phyloP scores from a whole-genome alignment of 92 coral and sea anemone species.

The Zoanthus gigantus region DNA sequence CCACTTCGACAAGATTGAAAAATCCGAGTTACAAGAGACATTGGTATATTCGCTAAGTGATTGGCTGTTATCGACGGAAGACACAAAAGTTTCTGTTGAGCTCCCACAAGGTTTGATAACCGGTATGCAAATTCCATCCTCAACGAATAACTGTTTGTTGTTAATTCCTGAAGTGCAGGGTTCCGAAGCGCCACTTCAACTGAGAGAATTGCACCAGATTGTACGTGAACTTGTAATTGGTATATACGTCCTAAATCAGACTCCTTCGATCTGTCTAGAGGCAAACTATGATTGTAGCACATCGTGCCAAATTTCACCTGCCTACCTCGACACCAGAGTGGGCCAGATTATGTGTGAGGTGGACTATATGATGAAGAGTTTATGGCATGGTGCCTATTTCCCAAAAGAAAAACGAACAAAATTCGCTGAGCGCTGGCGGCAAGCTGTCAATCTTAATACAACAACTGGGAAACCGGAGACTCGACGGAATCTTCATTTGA shows the following conservation, averaged over 20 bases:
- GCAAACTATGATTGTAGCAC: conserved; percentile 94
- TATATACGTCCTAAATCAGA: conserved; percentile 87
- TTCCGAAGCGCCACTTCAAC: conserved; percentile 75
- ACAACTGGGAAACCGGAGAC: conserved; percentile 98
- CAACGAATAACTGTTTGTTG: conserved; percentile 82
- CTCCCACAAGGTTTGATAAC: conserved; percentile 93
- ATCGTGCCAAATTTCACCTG: conserved; percentile 95
- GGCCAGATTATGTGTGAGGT: conserved; percentile 94
- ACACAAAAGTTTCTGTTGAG: conserved; percentile 87
- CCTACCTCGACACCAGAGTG: conserved; percentile 93
- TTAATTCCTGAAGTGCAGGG: conserved; percentile 90
- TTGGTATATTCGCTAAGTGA: conserved; percentile 89
- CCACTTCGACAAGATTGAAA: conserved; percentile 97
- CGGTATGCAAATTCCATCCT: conserved; percentile 83
- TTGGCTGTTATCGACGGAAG: conserved; percentile 95
- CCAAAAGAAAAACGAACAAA: conserved; percentile 96
- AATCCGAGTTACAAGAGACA: conserved; percentile 95
- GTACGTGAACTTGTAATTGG: conserved; percentile 95
- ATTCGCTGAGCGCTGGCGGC: conserved; percentile 99
- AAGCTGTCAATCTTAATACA: conserved; percentile 92
- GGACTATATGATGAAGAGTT: conserved; percentile 97
- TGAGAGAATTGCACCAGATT: conserved; percentile 97
- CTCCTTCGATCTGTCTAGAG: conserved; percentile 92
- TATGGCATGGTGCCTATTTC: conserved; percentile 99
- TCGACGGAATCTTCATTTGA: conserved; percentile 85